These are phyloP conservation scores for Dolichoris vasculosae DNA, from an alignment of 1,140 invertebrate genomes.

Conservation along the genomic window DNA sequence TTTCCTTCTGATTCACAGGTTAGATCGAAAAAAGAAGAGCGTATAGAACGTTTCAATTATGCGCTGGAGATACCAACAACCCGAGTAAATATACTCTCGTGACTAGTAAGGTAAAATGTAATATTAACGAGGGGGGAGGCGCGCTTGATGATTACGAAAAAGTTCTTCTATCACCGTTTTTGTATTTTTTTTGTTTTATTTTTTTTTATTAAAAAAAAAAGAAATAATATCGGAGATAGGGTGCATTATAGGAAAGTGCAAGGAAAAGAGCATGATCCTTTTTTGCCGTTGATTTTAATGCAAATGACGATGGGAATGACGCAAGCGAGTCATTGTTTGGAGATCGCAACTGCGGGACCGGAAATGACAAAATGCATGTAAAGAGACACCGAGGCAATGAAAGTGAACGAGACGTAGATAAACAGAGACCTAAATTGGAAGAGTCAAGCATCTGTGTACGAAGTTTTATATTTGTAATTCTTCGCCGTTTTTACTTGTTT, in stretches of 20 bases:
- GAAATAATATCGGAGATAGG: not conserved
- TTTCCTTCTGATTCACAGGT: slow-evolving; percentile 65
- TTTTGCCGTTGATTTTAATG: slow-evolving; percentile 48
- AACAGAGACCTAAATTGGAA: slow-evolving; percentile 8
- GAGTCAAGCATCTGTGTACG: slow-evolving; percentile 28
- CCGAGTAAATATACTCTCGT: slow-evolving; percentile 35
- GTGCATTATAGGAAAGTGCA: slow-evolving; percentile 8
- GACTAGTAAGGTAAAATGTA: slow-evolving; percentile 48
- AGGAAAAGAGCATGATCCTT: not conserved
- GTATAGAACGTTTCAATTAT: slow-evolving; percentile 70
- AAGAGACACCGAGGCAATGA: not conserved
- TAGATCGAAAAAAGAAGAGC: slow-evolving; percentile 35
- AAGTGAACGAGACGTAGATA: not conserved
- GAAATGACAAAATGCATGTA: slow-evolving; percentile 46
- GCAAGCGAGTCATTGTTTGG: slow-evolving; percentile 43
- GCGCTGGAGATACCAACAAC: slow-evolving; percentile 51
- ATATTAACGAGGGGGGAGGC: slow-evolving; percentile 19
- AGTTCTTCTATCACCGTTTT: slow-evolving; percentile 25
- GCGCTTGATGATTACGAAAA: slow-evolving; percentile 36
- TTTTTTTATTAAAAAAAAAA: slow-evolving; percentile 7
- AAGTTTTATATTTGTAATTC: slow-evolving; percentile 3
- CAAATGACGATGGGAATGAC: not conserved
- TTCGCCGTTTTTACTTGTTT: not conserved
- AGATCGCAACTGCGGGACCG: slow-evolving; percentile 18
- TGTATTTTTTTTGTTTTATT: not conserved